A percentile compares a stretch with the other conserved stretches of the same genome.
phyloP scores from a whole-genome alignment of 2,888 invertebrate genomes.

The Drosophila differens region DNA sequence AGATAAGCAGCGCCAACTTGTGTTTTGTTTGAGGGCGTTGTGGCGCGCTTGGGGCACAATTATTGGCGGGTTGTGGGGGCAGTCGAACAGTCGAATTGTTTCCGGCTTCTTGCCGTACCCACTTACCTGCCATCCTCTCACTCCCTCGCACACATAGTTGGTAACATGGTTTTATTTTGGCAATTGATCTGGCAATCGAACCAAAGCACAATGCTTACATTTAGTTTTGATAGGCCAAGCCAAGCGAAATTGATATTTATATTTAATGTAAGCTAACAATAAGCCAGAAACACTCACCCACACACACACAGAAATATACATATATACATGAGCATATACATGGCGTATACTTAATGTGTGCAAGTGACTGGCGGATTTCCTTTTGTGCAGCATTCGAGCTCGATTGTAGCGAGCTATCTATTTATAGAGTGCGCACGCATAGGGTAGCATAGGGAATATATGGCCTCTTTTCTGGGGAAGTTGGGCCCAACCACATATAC shows the following conservation, averaged over 20 bases:
- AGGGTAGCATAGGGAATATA: conserved; percentile 9
- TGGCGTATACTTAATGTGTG: conserved; percentile 72
- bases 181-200: conserved; percentile 78
- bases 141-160: conserved; percentile 49
- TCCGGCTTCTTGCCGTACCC: conserved; percentile 12
- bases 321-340: conserved; percentile 20
- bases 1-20: conserved; percentile 77
- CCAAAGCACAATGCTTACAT: conserved; percentile 61
- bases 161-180: conserved; percentile 68
- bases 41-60: conserved; percentile 67
- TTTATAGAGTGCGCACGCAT: conserved; percentile 14
- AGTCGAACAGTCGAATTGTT: conserved; percentile 5
- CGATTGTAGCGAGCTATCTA: conserved; percentile 34
- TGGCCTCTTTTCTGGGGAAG: neutral
- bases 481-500: neutral
- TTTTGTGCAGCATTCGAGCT: conserved; percentile 50
- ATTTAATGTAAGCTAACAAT: conserved; percentile 76
- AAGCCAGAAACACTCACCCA: conserved; percentile 49
- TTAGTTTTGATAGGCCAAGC: conserved; percentile 67
- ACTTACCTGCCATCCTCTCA: conserved; percentile 6
- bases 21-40: conserved; percentile 79
- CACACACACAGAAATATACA: conserved; percentile 10
- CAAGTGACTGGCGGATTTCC: conserved; percentile 73
- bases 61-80: conserved; percentile 26
- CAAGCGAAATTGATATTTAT: conserved; percentile 76